A percentile compares a stretch with the other conserved stretches of the same genome.
Conservation (phyloP, 2,113 vertebrate genomes). For the Boulengerochromis microlepis region DNA sequence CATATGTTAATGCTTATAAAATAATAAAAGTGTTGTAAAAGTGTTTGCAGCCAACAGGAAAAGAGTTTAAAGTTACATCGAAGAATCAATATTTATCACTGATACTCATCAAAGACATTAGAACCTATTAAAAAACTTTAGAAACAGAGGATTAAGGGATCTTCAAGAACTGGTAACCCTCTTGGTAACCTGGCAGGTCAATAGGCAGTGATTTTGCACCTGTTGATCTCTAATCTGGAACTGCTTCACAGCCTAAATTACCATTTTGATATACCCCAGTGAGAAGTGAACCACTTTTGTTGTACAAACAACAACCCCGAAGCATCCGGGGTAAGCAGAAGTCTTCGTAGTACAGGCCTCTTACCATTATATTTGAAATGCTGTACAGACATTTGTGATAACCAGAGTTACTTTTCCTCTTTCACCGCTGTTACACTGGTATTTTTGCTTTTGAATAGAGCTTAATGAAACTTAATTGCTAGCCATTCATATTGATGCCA, state of each 20-base stretch:
- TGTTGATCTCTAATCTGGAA: neutral
- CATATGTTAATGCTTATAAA: neutral
- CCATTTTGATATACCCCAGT: rapidly evolving
- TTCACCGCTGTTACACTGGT: neutral
- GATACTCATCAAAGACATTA: neutral
- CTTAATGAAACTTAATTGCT: neutral
- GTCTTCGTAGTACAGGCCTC: rapidly evolving
- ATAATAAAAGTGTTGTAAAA: neutral
- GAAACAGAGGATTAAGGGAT: neutral
- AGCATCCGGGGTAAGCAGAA: neutral
- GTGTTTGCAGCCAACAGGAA: neutral
- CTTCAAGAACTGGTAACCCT: rapidly evolving
- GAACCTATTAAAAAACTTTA: neutral
- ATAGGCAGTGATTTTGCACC: neutral
- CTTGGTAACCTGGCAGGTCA: neutral
- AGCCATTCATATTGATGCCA: rapidly evolving
- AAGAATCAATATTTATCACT: rapidly evolving
- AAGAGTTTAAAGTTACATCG: neutral
- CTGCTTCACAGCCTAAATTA: neutral
- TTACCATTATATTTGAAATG: neutral
- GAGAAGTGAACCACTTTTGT: neutral
- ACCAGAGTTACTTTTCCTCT: neutral
- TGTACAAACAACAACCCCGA: neutral
- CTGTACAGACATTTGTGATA: neutral
- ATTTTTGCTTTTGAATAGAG: rapidly evolving